phyloP scores from a whole-genome alignment of 2,113 vertebrate genomes.

The Myotis lucifugus region DNA sequence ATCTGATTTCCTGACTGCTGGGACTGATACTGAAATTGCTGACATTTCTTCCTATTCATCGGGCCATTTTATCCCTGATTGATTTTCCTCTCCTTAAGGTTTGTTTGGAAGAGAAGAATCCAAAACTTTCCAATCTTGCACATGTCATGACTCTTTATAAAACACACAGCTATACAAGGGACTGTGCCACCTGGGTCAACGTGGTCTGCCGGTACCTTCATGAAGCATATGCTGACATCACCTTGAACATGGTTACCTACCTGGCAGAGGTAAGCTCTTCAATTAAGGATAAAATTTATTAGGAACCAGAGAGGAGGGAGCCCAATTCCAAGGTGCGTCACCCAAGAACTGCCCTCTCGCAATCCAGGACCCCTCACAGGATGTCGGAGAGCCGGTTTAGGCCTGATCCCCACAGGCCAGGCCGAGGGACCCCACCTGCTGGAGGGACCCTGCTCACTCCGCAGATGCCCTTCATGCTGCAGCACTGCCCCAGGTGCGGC shows the following conservation, averaged over 20 bases:
- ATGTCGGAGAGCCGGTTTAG: too few species aligned
- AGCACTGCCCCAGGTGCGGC: too few species aligned
- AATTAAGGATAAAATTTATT: not conserved
- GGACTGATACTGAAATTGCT: not conserved
- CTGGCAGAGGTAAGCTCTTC: slow-evolving; percentile 92
- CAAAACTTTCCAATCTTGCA: slow-evolving; percentile 96
- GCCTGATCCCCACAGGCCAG: too few species aligned
- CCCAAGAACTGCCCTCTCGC: too few species aligned
- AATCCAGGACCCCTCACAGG: too few species aligned
- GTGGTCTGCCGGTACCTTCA: slow-evolving; percentile 99
- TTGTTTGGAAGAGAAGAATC: slow-evolving; percentile 96
- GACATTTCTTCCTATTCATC: not conserved
- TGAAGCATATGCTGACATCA: slow-evolving; percentile 95
- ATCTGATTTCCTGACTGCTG: not conserved
- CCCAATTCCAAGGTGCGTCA: too few species aligned
- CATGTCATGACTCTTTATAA: slow-evolving; percentile 99
- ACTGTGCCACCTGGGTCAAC: slow-evolving; percentile 97
- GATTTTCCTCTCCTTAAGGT: slow-evolving; percentile 87
- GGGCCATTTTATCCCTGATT: slow-evolving; percentile 49
- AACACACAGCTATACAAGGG: slow-evolving; percentile 96
- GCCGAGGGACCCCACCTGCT: too few species aligned
- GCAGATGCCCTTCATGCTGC: too few species aligned
- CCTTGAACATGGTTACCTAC: slow-evolving; percentile 97
- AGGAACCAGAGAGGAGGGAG: too few species aligned
- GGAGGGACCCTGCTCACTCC: too few species aligned